Evolutionary conservation across 2,888 invertebrate species (phyloP).

Genomic region (Troides helena): DNA sequence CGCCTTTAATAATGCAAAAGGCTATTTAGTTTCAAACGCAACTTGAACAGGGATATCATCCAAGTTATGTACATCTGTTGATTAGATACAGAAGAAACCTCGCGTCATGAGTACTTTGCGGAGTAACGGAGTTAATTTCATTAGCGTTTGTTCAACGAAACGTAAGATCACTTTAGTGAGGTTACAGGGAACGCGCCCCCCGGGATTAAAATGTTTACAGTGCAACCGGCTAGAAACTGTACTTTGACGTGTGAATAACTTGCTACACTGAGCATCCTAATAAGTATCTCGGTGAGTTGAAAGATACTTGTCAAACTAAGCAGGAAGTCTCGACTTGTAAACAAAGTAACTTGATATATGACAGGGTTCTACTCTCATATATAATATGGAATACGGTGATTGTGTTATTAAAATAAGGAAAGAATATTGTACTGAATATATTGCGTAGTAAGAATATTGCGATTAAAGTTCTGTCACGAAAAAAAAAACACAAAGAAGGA

Average conservation of each 20-base stretch:
- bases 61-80: slow-evolving; percentile 10
- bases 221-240: slow-evolving; percentile 30
- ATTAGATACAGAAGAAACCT: slow-evolving; percentile 39
- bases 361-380: too few relatives aligned
- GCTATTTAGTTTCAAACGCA: background rate
- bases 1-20: too few relatives aligned
- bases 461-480: too few relatives aligned
- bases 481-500: too few relatives aligned
- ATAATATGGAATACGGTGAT: too few relatives aligned
- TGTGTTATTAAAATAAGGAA: too few relatives aligned
- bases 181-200: slow-evolving; percentile 58
- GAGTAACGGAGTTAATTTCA: slow-evolving; percentile 69
- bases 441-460: too few relatives aligned
- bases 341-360: too few relatives aligned
- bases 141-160: slow-evolving; percentile 69
- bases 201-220: slow-evolving; percentile 43
- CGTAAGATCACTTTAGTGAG: slow-evolving; percentile 73
- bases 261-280: background rate
- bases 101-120: slow-evolving; percentile 62
- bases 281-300: background rate
- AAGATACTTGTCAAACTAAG: too few relatives aligned
- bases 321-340: too few relatives aligned
- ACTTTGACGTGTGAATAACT: slow-evolving; percentile 47
- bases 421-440: too few relatives aligned
- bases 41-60: background rate